A percentile compares a stretch with the other conserved stretches of the same genome.
These are phyloP conservation scores for Belgica antarctica DNA, from an alignment of 2,888 invertebrate genomes.

Conservation along the genomic window DNA sequence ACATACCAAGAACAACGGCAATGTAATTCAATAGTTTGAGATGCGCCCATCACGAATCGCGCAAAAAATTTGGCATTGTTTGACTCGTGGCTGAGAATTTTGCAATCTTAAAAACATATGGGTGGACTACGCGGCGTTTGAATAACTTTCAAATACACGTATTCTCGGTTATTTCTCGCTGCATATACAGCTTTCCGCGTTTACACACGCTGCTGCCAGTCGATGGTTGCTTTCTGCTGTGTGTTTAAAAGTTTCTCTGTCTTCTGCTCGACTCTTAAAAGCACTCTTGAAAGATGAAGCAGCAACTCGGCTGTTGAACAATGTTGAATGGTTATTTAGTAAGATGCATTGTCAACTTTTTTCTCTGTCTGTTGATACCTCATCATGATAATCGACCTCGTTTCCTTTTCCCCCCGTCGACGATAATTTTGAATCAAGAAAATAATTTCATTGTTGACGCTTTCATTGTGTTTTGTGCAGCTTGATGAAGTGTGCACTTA, in stretches of 20 bases:
- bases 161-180: not conserved
- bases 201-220: constrained; percentile 8
- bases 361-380: not conserved
- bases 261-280: not conserved
- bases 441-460: constrained; percentile 28
- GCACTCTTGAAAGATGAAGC: constrained; percentile 15
- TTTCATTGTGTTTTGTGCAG: not conserved
- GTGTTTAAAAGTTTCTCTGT: not conserved
- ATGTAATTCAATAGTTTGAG: constrained; percentile 35
- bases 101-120: constrained; percentile 38
- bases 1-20: not conserved
- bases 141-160: constrained; percentile 34
- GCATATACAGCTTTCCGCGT: not conserved
- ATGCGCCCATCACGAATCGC: not conserved
- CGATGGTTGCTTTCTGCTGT: constrained; percentile 3
- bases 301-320: constrained; percentile 18
- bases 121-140: constrained; percentile 35
- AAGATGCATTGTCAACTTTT: constrained; percentile 34
- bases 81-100: constrained; percentile 18
- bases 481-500: not conserved
- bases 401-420: not conserved
- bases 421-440: constrained; percentile 20
- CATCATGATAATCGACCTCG: constrained; percentile 26
- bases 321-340: constrained; percentile 30
- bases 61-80: constrained; percentile 27